phyloP scores from a whole-genome alignment of 1,140 invertebrate species.

The Octopus bimaculoides region DNA sequence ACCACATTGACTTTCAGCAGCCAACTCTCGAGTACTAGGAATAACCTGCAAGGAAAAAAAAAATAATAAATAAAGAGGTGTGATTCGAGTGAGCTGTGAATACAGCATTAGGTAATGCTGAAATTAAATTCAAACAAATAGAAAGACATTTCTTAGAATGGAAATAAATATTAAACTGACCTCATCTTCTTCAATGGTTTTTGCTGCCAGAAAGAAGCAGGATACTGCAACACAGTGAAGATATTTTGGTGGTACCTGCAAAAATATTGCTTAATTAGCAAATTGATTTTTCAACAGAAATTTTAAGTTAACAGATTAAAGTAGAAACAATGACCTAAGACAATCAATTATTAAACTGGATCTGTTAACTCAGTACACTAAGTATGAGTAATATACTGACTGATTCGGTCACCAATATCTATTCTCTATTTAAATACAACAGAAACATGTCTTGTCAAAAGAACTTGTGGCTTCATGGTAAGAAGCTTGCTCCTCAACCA shows the following conservation, averaged over 20 bases:
- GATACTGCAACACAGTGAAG: slow-evolving; percentile 53
- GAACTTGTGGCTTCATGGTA: too few species aligned
- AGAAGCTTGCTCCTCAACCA: too few species aligned
- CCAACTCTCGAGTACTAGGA: slow-evolving; percentile 51
- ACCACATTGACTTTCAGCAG: slow-evolving; percentile 50
- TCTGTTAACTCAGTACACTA: neutral
- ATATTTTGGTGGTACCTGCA: slow-evolving; percentile 55
- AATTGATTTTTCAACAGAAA: too few species aligned
- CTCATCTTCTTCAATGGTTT: slow-evolving; percentile 58
- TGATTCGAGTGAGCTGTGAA: too few species aligned
- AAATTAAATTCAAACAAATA: neutral
- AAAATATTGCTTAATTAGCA: slow-evolving; percentile 3
- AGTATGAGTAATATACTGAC: neutral
- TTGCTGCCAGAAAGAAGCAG: slow-evolving; percentile 56
- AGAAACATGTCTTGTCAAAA: too few species aligned
- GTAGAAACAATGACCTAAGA: too few species aligned
- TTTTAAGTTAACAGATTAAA: too few species aligned
- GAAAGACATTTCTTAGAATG: neutral
- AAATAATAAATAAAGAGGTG: too few species aligned
- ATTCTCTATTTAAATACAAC: too few species aligned
- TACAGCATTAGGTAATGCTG: too few species aligned
- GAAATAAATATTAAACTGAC: slow-evolving; percentile 29
- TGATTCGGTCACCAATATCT: too few species aligned
- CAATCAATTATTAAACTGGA: too few species aligned
- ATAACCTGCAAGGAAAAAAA: slow-evolving; percentile 42